Conservation (phyloP, 2,113 vertebrate species). For the Leucoraja erinaceus region DNA sequence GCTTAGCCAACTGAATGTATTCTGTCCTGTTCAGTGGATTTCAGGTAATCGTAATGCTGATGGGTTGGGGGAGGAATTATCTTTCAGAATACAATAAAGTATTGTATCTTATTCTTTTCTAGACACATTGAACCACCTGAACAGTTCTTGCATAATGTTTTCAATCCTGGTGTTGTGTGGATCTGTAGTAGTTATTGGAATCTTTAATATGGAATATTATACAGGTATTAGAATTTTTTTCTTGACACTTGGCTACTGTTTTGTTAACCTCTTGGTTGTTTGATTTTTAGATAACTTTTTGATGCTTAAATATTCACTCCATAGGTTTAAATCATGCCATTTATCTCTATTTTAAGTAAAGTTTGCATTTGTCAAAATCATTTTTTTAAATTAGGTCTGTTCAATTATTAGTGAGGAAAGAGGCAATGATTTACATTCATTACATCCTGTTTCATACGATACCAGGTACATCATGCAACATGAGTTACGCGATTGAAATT, state of each 20-base stretch:
- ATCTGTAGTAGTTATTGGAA: constrained; percentile 68
- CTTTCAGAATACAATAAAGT: not conserved
- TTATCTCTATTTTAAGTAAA: not conserved
- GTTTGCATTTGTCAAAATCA: not conserved
- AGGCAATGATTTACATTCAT: not conserved
- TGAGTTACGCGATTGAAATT: too few relatives aligned
- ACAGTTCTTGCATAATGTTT: constrained; percentile 65
- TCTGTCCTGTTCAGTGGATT: constrained; percentile 76
- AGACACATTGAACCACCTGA: constrained; percentile 71
- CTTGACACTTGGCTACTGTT: not conserved
- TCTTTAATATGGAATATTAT: constrained; percentile 81
- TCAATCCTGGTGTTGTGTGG: constrained; percentile 70
- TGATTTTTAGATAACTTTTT: not conserved
- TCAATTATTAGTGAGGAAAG: not conserved
- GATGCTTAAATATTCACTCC: not conserved
- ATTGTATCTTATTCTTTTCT: constrained; percentile 37
- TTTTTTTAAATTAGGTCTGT: not conserved
- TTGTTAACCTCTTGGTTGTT: not conserved
- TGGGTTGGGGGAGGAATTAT: not conserved
- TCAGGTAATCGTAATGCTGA: constrained; percentile 56
- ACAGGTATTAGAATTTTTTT: constrained; percentile 59
- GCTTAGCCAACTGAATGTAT: constrained; percentile 65
- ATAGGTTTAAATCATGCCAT: not conserved
- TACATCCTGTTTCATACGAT: not conserved
- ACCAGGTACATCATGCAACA: too few relatives aligned